These are phyloP conservation scores for Himalopsyche japonica DNA, from an alignment of 2,888 invertebrate species.

Conservation along the genomic window DNA sequence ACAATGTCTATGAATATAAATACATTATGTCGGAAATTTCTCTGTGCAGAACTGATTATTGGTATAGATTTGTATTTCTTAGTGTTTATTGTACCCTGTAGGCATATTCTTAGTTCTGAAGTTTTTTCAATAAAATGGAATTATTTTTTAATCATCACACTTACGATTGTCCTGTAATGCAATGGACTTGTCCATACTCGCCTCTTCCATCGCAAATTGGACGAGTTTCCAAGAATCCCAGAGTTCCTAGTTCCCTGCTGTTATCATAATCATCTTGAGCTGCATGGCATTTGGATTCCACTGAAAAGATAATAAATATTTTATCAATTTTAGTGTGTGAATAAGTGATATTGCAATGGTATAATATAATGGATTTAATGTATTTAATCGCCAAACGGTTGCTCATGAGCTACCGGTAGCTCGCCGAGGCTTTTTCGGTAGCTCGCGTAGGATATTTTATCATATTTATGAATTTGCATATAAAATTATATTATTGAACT, in stretches of 20 bases:
- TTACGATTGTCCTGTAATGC: constrained; percentile 70
- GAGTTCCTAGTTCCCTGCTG: constrained; percentile 51
- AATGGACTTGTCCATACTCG: constrained; percentile 60
- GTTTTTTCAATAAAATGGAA: too few species aligned
- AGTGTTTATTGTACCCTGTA: too few species aligned
- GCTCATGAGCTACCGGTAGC: too few species aligned
- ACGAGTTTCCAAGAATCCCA: constrained; percentile 60
- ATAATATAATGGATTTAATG: too few species aligned
- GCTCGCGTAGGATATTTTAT: constrained; percentile 11
- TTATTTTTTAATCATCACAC: constrained; percentile 42
- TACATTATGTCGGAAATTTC: too few species aligned
- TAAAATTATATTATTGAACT: too few species aligned
- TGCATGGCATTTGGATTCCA: constrained; percentile 47
- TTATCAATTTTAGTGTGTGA: not conserved
- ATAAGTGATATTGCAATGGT: too few species aligned
- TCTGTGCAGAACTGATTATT: too few species aligned
- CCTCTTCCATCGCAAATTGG: constrained; percentile 69
- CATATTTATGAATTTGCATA: not conserved
- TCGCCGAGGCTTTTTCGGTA: not conserved
- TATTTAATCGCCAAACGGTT: too few species aligned
- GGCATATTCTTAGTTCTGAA: too few species aligned
- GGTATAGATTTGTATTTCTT: too few species aligned
- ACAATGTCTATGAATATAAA: too few species aligned
- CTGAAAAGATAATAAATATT: constrained; percentile 20
- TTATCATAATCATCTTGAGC: constrained; percentile 58